Evolutionary conservation across 1,140 invertebrate genomes (phyloP).

Genomic region (Bombus breviceps): DNA sequence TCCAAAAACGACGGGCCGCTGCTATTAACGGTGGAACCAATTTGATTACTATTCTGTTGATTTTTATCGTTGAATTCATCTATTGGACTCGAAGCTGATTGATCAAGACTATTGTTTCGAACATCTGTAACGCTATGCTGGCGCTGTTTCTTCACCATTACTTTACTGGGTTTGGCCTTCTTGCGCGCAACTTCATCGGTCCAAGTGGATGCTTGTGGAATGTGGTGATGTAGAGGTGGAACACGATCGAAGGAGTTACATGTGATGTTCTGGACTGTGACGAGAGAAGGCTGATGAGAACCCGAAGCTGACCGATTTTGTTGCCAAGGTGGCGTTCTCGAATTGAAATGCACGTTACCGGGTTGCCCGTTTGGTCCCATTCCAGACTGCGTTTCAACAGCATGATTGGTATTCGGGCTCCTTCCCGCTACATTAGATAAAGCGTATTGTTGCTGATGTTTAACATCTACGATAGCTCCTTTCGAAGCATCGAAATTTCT

Average conservation of each 20-base stretch:
- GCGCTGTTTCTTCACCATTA: conserved; percentile 84
- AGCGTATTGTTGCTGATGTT: conserved; percentile 73
- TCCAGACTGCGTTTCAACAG: conserved; percentile 65
- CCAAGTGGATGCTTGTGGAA: conserved; percentile 85
- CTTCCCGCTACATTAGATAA: conserved; percentile 71
- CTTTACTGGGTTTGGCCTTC: conserved; percentile 84
- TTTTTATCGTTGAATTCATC: conserved; percentile 78
- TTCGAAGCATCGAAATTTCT: conserved; percentile 74
- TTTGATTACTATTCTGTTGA: conserved; percentile 74
- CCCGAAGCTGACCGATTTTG: conserved; percentile 81
- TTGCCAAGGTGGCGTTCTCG: conserved; percentile 86
- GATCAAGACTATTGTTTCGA: conserved; percentile 68
- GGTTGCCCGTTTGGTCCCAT: conserved; percentile 71
- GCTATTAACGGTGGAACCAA: conserved; percentile 73
- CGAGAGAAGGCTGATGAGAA: conserved; percentile 73
- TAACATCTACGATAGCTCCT: conserved; percentile 59
- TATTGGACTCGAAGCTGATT: conserved; percentile 63
- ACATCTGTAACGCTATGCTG: conserved; percentile 77
- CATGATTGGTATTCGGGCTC: conserved; percentile 71
- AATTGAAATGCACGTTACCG: conserved; percentile 77
- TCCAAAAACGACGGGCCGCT: conserved; percentile 91
- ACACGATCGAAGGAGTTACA: conserved; percentile 86
- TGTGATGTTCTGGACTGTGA: conserved; percentile 74
- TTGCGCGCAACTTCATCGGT: conserved; percentile 86
- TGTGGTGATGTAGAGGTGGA: conserved; percentile 88